Percentiles rank a stretch among this genome's conserved stretches.
Evolutionary conservation across 2,113 vertebrate genomes (phyloP).

Genomic region (Bungarus multicinctus): DNA sequence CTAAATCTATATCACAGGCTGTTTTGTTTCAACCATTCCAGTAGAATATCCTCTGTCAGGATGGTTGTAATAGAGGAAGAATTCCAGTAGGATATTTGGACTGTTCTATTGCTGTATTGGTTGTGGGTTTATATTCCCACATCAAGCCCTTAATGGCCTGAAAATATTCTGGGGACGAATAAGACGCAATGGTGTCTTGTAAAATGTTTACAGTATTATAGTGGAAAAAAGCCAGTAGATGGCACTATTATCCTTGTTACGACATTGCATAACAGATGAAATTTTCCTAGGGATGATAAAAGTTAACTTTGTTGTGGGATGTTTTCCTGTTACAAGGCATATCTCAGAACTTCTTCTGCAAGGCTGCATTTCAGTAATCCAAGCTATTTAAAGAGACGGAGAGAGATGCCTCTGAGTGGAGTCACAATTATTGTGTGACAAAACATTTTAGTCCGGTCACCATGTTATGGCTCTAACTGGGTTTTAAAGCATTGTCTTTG

Average conservation of each 20-base stretch:
- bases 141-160: neutral
- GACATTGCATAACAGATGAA: neutral
- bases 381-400: neutral
- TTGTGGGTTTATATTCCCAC: neutral
- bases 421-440: no score
- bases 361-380: neutral
- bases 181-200: neutral
- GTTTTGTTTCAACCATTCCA: neutral
- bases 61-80: neutral
- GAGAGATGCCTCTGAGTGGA: neutral
- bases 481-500: neutral
- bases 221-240: neutral
- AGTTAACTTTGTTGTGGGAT: neutral
- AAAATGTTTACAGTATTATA: neutral
- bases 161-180: neutral
- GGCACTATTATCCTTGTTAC: slow-evolving; percentile 35
- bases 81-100: neutral
- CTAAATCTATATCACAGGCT: neutral
- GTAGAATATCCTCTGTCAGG: neutral
- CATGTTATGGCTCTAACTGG: no score
- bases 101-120: neutral
- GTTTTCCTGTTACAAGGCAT: neutral
- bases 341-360: neutral
- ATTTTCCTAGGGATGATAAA: neutral
- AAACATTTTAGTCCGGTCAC: no score